These are phyloP conservation scores for Saxidomus purpurata DNA, from an alignment of 1,140 invertebrate genomes.

Conservation along the genomic window DNA sequence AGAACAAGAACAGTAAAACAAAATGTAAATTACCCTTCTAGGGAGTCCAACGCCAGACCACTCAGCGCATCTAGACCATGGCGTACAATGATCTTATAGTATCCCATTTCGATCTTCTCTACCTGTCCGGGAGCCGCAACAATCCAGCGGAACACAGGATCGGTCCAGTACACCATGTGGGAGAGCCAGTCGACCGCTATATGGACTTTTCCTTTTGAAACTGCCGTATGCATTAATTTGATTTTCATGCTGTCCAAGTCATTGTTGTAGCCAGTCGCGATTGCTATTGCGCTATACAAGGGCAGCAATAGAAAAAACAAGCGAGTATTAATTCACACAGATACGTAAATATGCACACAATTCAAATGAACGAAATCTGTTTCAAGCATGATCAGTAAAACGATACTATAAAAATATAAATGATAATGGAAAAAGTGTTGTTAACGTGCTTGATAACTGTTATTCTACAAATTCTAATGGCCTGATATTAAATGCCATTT, in stretches of 20 bases:
- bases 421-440: not conserved
- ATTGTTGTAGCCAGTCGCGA: not conserved
- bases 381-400: not conserved
- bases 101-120: conserved; percentile 22
- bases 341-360: not conserved
- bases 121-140: conserved; percentile 12
- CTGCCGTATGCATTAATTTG: not conserved
- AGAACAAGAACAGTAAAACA: too few species aligned
- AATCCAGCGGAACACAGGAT: conserved; percentile 13
- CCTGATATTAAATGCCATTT: too few species aligned
- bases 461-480: not conserved
- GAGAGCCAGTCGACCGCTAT: conserved; percentile 41
- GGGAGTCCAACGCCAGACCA: conserved; percentile 19
- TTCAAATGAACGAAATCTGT: not conserved
- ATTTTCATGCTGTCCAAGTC: not conserved
- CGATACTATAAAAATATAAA: not conserved
- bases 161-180: conserved; percentile 44
- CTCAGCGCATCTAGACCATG: not conserved
- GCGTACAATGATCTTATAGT: conserved; percentile 20
- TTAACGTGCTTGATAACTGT: not conserved
- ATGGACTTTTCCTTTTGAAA: not conserved
- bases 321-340: not conserved
- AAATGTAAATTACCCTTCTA: conserved; percentile 39
- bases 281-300: not conserved
- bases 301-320: not conserved